Base-by-base conservation (phyloP, 2,113 vertebrate genomes). In the Oxygymnocypris stewartii region DNA sequence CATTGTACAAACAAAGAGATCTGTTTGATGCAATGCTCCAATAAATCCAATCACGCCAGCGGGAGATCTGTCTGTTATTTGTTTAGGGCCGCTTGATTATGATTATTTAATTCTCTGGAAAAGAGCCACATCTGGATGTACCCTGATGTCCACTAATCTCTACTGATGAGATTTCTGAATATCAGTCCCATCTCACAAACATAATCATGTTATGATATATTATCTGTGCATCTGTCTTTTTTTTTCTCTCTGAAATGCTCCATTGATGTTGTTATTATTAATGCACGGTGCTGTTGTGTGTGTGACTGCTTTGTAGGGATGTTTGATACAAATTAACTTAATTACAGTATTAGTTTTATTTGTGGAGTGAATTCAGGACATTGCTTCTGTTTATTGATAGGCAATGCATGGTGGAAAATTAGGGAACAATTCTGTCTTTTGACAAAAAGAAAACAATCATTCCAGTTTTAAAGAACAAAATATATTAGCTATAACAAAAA, bases 11-110 rank as follows among this genome's bases (percentile, higher is more conserved):
- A 87, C 82, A 88, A 88, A 86, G 80, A 13, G 37, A 87, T 90
- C 76, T 91, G 87, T 90, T 89, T 86, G 86, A 87, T 57, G 90
- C 92, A 89, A 71, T 86, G 87, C 89, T 81, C 76, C 28, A 40
- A 87, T 82, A 88, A 93, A 94, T 93, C 92, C 92, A 90, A 92
- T 94, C 92, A 90, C 81, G 87, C 20, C 69, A 86, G 86, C 80
- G 85, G 87, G 84, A 88, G 85, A 87, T 88, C 86, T 86, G 85
- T 14, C 80, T 88, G 85, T 86, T 90, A 88, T 87, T 80, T 75
- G 44, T 84, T 85, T 65, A 31, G 25, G n/a, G 40, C 69, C 23
- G 80, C 44, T 77, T 31, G 51, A 47, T 90, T 88, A 74, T 90
- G 86, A 91, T 91, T 90, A 82, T 92, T 88, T 88, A 85, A 84